Conservation (phyloP, 2,888 invertebrate species). For the Acholoe squamosa region DNA sequence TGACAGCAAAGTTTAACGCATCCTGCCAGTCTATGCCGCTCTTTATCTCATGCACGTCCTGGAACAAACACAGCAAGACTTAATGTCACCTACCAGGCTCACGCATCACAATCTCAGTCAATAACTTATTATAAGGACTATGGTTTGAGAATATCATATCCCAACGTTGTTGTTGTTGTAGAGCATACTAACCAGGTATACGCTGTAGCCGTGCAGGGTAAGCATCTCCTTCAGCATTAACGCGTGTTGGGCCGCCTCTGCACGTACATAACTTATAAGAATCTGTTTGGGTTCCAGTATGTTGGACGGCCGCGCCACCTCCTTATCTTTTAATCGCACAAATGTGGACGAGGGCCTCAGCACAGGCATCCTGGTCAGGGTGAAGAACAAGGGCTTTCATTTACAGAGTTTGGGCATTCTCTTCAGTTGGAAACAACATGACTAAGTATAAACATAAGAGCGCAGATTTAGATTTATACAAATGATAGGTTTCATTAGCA, state of each 20-base stretch:
- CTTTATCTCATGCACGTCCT: slow-evolving; percentile 84
- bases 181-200: slow-evolving; percentile 79
- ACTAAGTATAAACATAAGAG: too few relatives aligned
- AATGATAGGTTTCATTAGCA: too few relatives aligned
- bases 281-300: slow-evolving; percentile 76
- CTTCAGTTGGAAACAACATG: too few relatives aligned
- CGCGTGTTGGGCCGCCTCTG: slow-evolving; percentile 83
- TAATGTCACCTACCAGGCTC: background rate
- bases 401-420: too few relatives aligned
- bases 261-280: slow-evolving; percentile 83
- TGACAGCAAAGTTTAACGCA: slow-evolving; percentile 83
- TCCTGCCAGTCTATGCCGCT: slow-evolving; percentile 84
- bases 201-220: slow-evolving; percentile 80
- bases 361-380: background rate
- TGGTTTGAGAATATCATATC: too few relatives aligned
- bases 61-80: slow-evolving; percentile 40
- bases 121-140: too few relatives aligned
- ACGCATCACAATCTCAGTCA: too few relatives aligned
- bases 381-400: background rate
- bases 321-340: slow-evolving; percentile 5
- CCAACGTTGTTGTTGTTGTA: too few relatives aligned
- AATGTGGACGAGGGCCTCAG: slow-evolving; percentile 1
- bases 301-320: background rate
- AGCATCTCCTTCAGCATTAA: slow-evolving; percentile 80
- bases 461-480: too few relatives aligned